Base-by-base conservation (phyloP, 2,113 vertebrate genomes). In the Phrynocephalus versicolor region DNA sequence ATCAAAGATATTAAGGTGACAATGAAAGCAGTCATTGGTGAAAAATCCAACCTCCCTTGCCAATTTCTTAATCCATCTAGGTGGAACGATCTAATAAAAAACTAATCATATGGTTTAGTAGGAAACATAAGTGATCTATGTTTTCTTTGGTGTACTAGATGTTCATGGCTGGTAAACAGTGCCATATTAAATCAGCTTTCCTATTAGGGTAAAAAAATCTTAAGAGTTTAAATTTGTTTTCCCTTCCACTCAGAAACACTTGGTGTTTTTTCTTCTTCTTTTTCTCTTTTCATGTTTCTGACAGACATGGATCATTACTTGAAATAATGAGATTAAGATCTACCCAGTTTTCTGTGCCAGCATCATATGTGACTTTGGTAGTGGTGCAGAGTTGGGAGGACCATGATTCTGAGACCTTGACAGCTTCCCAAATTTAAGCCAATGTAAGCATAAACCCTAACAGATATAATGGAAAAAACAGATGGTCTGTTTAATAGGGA, bases 281-380 rank as follows among this genome's bases (percentile, higher is more conserved):
- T 16, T 79, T 39, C n/a, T 13, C 78, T 84, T 57, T 87, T 8
- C 12, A 1, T 85, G 76, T 90, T 79, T 69, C 73, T 64, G 33
- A n/a, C 35, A 90, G 12, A 1, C 8, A 0, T 73, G 55, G 81
- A 80, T 76, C 84, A 45, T 87, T 89, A 80, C 14, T 83, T n/a
- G 23, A 69, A 23, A 21, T 67, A 89, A 87, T 39, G n/a, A 76
- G 45, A 1, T 89, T 86, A 80, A 88, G 89, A 91, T 67, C 6
- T n/a, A 51, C 70, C 76, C 72, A 0, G 0, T 84, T 88, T 84
- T 87, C 65, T 86, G 58, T 91, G 79, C 14, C 30, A 85, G 39
- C 13, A 70, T 8, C 0, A 0, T 37, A 76, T 75, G 7, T 85
- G 55, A 84, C 30, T 86, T 88, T 57, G 51, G n/a, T 74, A 7